Evolutionary conservation across 92 coral and sea anemone species (phyloP), one percentile per base, ranked within the genome.

Genomic region (Chrysogorgia sp.): DNA sequence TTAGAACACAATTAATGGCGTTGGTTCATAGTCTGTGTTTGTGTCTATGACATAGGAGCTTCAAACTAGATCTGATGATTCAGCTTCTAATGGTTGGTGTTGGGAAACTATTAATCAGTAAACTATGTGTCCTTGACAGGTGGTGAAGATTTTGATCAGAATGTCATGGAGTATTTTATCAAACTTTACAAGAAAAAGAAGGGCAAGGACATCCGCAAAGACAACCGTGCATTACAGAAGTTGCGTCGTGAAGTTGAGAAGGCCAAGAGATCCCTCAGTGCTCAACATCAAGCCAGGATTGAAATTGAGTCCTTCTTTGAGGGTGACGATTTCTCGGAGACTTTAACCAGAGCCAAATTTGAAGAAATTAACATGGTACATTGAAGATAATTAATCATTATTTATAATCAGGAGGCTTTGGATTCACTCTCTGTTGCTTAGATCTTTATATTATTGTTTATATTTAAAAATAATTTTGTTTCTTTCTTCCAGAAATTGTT

Each of bases 121-220:
- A 34, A 50, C 47, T 34, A 49, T 81, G 30, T 23, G 34, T 62
- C 30, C 0, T 57, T 34, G 52, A 19, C 77, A 94, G 98, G 98
- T 87, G 98, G 98, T 67, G 98, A 94, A 88, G 98, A 94, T 85
- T 94, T 94, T 87, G 98, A 94, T 80, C 98, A 94, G 87, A 80
- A 83, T 37, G 96, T 94, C 49, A 94, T 94, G 98, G 94, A 91
- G 3, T 87, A 94, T 55, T 94, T 94, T 83, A 91, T 94, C 84
- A 94, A 94, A 76, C 82, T 94, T 33, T 94, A 94, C 88, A 94
- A 91, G 91, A 94, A 94, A 63, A 94, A 94, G 97, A 94, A 91
- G 76, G 98, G 98, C 90, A 94, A 94, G 77, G 88, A 94, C 63
- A 88, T 94, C 37, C 98, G 98, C 59, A 94, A 94, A 81, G 98